These are phyloP conservation scores for Struthio camelus DNA, from an alignment of 2,113 vertebrate genomes.

Conservation along the genomic window DNA sequence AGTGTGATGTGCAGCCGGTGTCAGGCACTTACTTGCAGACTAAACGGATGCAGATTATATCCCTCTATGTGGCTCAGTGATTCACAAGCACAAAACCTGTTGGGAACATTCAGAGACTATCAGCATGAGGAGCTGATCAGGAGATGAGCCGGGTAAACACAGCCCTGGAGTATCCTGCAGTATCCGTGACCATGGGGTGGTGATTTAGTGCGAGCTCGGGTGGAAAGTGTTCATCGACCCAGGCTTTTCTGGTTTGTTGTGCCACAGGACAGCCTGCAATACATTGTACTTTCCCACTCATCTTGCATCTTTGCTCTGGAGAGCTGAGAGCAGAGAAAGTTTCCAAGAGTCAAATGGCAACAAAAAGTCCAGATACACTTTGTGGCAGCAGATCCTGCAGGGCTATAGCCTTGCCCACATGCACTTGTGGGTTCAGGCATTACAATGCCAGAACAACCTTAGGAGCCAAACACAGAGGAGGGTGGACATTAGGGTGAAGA, in stretches of 20 bases:
- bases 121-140: neutral
- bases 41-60: neutral
- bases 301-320: neutral
- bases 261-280: neutral
- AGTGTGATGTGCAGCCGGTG: neutral
- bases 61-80: neutral
- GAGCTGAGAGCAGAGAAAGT: neutral
- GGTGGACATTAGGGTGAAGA: neutral
- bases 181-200: neutral
- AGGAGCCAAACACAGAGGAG: neutral
- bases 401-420: neutral
- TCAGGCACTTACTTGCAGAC: neutral
- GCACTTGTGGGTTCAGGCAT: rapidly evolving
- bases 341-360: neutral
- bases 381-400: neutral
- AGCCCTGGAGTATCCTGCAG: neutral
- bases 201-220: neutral
- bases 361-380: neutral
- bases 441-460: neutral
- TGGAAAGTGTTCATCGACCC: neutral
- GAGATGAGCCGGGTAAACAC: neutral
- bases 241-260: neutral
- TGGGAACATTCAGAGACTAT: neutral
- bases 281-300: rapidly evolving
- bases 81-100: neutral